Conservation (phyloP, 2,797 vertebrate genomes). For the Mormyrus proboscirostris region DNA sequence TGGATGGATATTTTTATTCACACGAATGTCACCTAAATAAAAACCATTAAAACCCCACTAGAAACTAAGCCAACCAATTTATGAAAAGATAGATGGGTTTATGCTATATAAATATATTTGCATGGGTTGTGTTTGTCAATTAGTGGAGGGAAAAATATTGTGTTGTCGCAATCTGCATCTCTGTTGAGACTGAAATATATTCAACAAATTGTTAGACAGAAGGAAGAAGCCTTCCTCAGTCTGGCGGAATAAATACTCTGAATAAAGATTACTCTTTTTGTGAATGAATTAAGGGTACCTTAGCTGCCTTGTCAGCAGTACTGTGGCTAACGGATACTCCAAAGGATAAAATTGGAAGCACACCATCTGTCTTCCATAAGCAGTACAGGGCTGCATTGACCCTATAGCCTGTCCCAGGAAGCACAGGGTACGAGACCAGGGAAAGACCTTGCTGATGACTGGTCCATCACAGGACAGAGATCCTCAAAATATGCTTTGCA, state of each 20-base stretch:
- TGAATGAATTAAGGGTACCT: background rate
- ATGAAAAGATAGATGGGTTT: background rate
- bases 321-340: background rate
- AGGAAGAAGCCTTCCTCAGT: background rate
- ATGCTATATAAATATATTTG: background rate
- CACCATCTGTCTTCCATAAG: background rate
- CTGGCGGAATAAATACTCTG: background rate
- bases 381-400: background rate
- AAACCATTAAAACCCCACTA: background rate
- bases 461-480: background rate
- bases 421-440: background rate
- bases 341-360: background rate
- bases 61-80: background rate
- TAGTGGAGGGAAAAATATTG: background rate
- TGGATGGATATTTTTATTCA: background rate
- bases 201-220: background rate
- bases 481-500: background rate
- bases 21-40: background rate
- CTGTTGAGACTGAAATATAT: background rate
- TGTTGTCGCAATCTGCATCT: background rate
- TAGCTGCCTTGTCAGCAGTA: background rate
- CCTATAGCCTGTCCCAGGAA: background rate
- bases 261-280: background rate
- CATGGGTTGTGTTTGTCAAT: background rate
- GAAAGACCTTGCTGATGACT: background rate